Conservation (phyloP, 2,888 invertebrate species). For the Clitarchus hookeri region DNA sequence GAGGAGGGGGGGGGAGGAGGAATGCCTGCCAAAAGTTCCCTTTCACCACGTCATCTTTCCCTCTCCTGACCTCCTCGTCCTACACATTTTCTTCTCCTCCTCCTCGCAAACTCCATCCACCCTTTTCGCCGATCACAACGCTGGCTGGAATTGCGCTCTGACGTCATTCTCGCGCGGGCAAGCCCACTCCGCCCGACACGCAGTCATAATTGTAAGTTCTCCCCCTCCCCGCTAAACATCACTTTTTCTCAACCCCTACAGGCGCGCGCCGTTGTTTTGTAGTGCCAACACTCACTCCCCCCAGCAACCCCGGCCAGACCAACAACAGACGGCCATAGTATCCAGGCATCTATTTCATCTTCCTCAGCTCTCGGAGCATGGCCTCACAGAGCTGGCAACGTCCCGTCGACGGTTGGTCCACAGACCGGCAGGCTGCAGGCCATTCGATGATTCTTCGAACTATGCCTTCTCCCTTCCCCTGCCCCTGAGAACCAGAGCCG, state of each 20-base stretch:
- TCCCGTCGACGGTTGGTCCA: background rate
- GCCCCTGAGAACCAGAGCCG: background rate
- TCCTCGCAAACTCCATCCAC: background rate
- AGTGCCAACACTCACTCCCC: background rate
- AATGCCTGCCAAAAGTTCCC: background rate
- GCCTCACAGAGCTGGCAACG: background rate
- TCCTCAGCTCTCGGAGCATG: background rate
- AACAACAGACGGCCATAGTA: too few species aligned
- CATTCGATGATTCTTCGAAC: background rate
- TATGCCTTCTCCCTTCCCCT: background rate
- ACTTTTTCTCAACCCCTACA: background rate
- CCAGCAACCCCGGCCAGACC: background rate
- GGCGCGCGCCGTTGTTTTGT: background rate
- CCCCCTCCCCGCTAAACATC: background rate
- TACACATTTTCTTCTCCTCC: too few species aligned
- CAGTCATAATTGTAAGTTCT: background rate
- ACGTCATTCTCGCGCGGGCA: background rate
- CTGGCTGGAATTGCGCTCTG: background rate
- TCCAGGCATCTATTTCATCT: background rate
- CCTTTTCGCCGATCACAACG: background rate
- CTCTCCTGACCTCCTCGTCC: background rate
- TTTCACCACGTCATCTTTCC: background rate
- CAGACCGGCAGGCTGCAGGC: too few species aligned
- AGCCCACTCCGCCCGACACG: background rate
- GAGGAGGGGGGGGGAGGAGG: too few species aligned